Base-by-base conservation (phyloP, 1,140 invertebrate species). In the Cheumatopsyche charites region DNA sequence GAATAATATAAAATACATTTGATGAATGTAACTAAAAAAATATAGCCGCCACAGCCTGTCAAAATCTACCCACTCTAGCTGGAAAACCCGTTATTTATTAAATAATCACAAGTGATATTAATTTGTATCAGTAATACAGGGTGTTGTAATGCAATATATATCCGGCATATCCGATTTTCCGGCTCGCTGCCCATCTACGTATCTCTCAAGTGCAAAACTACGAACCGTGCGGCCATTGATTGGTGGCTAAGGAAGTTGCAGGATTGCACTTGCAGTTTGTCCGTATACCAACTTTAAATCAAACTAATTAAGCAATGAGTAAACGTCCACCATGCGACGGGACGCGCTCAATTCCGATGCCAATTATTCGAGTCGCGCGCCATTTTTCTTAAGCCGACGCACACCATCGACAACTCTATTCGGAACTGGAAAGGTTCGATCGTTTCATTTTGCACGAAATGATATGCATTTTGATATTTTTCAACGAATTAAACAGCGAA, bases 291-390 rank as follows among this genome's bases (percentile, higher is more conserved):
- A 62, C 73, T 62, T 70, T 75, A 75, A 71, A 75, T 75, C 73
- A 75, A 68, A 71, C 66, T 75, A 72, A 75, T 75, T 75, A 75
- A 70, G 65, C 73, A 75, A 75, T 75, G 73, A 72, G 73, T 75
- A 75, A 75, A 75, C 65, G 73, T 75, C 73, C 55, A 45, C 29
- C 29, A 13, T 29, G n/a, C 41, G 52, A 45, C 55, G 42, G 23
- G 19, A 47, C 26, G 19, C 55, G 73, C 26, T 26, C 61, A 23
- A 52, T 41, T 47, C 63, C 52, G 55, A 47, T 12, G 13, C 69
- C 67, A 71, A 71, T 74, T 67, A 62, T 71, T 58, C 25, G 29
- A 67, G 63, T 42, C 58, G 23, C 36, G 67, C 62, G 68, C 68
- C 49, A 61, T 73, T 65, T 62, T 66, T 73, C 67, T 69, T 36